Evolutionary conservation across 2,113 vertebrate species (phyloP).

Genomic region (Prunella himalayana): DNA sequence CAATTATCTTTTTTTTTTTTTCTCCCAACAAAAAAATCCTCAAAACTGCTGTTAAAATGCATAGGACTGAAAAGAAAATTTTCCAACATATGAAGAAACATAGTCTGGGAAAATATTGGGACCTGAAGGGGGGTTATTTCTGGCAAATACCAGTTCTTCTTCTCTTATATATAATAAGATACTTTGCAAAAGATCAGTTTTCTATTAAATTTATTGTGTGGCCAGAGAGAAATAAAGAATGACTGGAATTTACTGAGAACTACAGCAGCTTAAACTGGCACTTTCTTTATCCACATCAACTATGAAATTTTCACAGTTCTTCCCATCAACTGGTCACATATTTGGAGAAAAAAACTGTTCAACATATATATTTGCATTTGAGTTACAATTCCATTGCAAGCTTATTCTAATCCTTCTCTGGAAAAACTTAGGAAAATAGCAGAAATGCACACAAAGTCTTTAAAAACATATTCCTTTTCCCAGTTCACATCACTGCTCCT

Average conservation of each 20-base stretch:
- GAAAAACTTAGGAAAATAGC: not conserved
- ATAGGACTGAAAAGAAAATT: not conserved
- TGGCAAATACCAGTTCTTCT: not conserved
- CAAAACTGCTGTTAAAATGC: conserved; percentile 12
- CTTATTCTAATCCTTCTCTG: not conserved
- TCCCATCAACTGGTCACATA: not conserved
- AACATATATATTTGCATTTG: not conserved
- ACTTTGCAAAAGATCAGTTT: not conserved
- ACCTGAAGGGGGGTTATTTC: not conserved
- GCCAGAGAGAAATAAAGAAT: not conserved
- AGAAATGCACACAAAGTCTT: not conserved
- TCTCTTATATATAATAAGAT: not conserved
- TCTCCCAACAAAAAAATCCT: not conserved
- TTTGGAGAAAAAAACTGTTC: not conserved
- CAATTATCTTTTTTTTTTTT: not conserved
- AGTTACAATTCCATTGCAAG: not conserved
- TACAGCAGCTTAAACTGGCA: not conserved
- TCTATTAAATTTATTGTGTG: not conserved
- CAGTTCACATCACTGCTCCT: not conserved
- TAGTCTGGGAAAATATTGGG: not conserved
- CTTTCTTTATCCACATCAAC: not conserved
- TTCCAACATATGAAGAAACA: not conserved
- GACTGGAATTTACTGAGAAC: not conserved
- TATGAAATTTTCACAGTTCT: not conserved
- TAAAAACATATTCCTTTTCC: not conserved